Base-by-base conservation (phyloP, 1,140 invertebrate species). In the Kradibia gibbosae region DNA sequence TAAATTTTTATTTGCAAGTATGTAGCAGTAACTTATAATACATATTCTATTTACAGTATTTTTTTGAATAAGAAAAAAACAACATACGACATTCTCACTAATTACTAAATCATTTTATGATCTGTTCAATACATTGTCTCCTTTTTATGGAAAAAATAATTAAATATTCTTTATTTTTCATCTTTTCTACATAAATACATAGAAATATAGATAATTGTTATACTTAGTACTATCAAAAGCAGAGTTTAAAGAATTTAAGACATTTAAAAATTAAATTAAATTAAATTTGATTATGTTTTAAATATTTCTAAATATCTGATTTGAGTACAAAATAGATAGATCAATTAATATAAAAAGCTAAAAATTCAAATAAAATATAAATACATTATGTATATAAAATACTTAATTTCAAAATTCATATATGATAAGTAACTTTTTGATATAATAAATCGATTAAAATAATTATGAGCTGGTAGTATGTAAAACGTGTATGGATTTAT, bases 1-100 rank as follows among this genome's bases (percentile, higher is more conserved):
- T 62, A 78, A 82, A 79, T 71, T 28, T 82, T 80, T 84, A 82
- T 82, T 84, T 76, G 72, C 65, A 84, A 60, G 79, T 83, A 81
- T 83, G 83, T 82, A 83, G 71, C 82, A 60, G 60, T 73, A 82
- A 82, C 77, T 73, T 82, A 84, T 67, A 81, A 80, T 36, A 36
- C n/a, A 78, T 67, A 60, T 76, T 78, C 65, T 85, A 83, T 83
- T 73, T 80, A 85, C 82, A 83, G 31, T 72, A 57, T 80, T 53
- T 53, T 79, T 80, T 62, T 50, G 34, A 57, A 70, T 82, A 53
- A 42, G 74, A 39, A 62, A 39, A 77, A 39, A 83, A 81, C 39
- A 80, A 83, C 77, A 81, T 76, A 83, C 72, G 72, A n/a, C 20
- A 80, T 73, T 57, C 34, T 77, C 73, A 83, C 72, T 80, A 57